Conservation (phyloP, 2,797 vertebrate species). For the Emys orbicularis region DNA sequence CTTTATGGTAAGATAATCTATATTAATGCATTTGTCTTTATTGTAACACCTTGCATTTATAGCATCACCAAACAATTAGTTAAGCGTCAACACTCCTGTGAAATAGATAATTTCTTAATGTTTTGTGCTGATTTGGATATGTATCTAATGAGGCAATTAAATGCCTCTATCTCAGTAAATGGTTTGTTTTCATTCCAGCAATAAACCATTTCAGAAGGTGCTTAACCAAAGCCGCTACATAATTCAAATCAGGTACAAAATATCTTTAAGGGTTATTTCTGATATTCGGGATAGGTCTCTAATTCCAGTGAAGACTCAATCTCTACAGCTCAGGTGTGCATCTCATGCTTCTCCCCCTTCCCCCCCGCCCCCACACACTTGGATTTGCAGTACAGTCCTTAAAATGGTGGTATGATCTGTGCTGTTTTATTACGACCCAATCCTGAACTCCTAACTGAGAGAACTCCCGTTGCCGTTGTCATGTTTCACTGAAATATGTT, state of each 20-base stretch:
- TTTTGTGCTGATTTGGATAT: neutral
- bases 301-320: neutral
- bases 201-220: neutral
- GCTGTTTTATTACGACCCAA: neutral
- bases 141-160: neutral
- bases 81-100: neutral
- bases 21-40: neutral
- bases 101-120: neutral
- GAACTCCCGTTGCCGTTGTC: neutral
- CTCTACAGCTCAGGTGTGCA: neutral
- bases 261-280: neutral
- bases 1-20: neutral
- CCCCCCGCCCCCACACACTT: no score
- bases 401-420: neutral
- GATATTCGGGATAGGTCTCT: neutral
- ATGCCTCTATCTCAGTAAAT: neutral
- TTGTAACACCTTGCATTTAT: neutral
- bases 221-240: neutral
- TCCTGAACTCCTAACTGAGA: neutral
- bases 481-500: neutral
- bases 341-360: neutral
- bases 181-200: neutral
- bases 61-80: neutral
- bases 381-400: neutral
- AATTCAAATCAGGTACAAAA: neutral